phyloP scores from a whole-genome alignment of 2,113 vertebrate species.

The Paramisgurnus dabryanus region DNA sequence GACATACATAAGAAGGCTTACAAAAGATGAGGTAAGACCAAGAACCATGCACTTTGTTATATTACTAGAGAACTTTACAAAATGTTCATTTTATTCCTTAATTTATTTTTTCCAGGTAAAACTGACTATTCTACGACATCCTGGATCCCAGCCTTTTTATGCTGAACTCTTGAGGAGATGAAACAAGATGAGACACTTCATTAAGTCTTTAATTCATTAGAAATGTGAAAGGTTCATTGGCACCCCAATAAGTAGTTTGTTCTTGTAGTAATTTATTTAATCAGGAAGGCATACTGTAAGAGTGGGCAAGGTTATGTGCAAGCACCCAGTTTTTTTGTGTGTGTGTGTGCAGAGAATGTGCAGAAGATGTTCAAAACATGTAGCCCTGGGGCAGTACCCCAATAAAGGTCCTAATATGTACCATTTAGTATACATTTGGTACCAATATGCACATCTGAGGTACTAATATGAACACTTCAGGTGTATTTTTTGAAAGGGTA shows the following conservation, averaged over 20 bases:
- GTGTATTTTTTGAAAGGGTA: not conserved
- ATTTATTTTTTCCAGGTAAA: constrained; percentile 73
- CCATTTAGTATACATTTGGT: too few species aligned
- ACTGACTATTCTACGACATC: constrained; percentile 78
- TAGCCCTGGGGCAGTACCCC: too few species aligned
- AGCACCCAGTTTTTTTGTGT: not conserved
- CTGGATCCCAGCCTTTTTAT: constrained; percentile 73
- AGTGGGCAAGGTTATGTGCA: not conserved
- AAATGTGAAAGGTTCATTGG: not conserved
- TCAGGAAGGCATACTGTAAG: too few species aligned
- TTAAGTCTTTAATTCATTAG: not conserved
- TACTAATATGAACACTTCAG: too few species aligned
- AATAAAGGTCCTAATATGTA: too few species aligned
- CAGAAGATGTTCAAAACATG: too few species aligned
- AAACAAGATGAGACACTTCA: not conserved
- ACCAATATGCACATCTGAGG: too few species aligned
- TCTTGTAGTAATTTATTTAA: not conserved
- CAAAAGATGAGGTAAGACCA: constrained; percentile 75
- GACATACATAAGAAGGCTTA: constrained; percentile 74
- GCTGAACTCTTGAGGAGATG: not conserved
- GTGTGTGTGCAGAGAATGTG: not conserved
- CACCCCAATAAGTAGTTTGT: not conserved
- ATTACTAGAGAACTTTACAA: not conserved
- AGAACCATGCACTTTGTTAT: not conserved
- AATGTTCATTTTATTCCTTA: not conserved